Evolutionary conservation across 2,113 vertebrate species (phyloP), one percentile per base, ranked within the genome.

Genomic region (Grallaria varia): DNA sequence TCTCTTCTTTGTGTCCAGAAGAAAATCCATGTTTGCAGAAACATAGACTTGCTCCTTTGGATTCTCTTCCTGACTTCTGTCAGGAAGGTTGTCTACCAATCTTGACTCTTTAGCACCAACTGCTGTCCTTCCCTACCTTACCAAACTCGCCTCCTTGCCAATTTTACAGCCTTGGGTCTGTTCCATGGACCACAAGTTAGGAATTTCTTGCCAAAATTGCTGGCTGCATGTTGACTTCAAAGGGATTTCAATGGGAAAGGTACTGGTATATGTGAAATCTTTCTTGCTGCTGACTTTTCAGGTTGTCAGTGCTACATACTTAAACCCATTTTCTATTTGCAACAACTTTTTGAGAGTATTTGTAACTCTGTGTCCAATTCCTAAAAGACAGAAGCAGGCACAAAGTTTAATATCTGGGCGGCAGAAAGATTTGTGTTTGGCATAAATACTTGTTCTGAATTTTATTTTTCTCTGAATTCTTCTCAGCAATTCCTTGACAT

Each of bases 231-330:
- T 64, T 76, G 40, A 14, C 42, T 45, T 4, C 40, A 44, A 44
- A 69, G 69, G 44, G 40, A 24, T 60, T 40, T 76, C 15, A 5
- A 0, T 14, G 40, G 62, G 50, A 69, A 55, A 74, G 39, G 9
- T 62, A 3, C 0, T 0, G 9, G 19, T 72, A 9, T 50, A 14
- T 33, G 7, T 27, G 39, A 68, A 81, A 19, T 35, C 20, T 59
- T 79, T 23, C 14, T 58, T 89, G 24, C 53, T 84, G 49, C 20
- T 84, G 59, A 33, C 27, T 45, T 71, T 50, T 72, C 27, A 25
- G 31, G 25, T 71, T 1, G 1, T 55, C 45, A 23, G n/a, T 45
- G 63, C 73, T 74, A 39, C 9, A 3, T 33, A 21, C 30, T 55
- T 84, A 11, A 0, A 49, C 15, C 4, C 9, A 4, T 76, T 80